phyloP scores from a whole-genome alignment of 2,113 vertebrate genomes.

The Manacus vitellinus region DNA sequence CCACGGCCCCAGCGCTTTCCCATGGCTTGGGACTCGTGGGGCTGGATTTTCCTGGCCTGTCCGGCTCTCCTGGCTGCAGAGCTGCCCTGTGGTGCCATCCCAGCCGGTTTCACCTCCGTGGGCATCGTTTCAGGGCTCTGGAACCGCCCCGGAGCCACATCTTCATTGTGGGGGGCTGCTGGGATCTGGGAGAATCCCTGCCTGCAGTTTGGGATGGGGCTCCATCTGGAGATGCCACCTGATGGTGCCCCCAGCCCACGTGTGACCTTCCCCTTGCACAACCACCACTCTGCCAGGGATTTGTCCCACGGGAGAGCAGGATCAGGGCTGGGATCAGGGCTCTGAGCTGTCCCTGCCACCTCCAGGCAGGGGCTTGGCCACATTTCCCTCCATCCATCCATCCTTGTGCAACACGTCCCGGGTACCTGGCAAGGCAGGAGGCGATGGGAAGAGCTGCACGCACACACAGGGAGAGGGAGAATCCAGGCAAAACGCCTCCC shows the following conservation, averaged over 20 bases:
- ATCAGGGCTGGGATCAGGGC: neutral
- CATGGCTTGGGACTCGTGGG: neutral
- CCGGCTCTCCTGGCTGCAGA: neutral
- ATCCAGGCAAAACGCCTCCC: neutral
- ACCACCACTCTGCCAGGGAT: neutral
- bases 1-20: neutral
- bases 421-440: neutral
- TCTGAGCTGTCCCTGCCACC: neutral
- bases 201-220: fast-evolving
- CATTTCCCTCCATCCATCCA: neutral
- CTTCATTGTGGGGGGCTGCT: fast-evolving
- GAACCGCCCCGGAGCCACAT: fast-evolving
- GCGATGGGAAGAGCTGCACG: neutral
- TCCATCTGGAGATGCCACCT: fast-evolving
- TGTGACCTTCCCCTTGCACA: neutral
- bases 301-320: neutral
- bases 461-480: neutral
- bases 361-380: neutral
- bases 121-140: neutral
- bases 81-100: neutral
- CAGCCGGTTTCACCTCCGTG: neutral
- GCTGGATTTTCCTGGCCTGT: neutral
- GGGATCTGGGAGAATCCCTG: neutral
- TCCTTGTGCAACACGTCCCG: neutral
- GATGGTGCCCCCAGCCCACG: fast-evolving